Base-by-base conservation (phyloP, 1,140 invertebrate genomes). In the Berghia stephanieae region DNA sequence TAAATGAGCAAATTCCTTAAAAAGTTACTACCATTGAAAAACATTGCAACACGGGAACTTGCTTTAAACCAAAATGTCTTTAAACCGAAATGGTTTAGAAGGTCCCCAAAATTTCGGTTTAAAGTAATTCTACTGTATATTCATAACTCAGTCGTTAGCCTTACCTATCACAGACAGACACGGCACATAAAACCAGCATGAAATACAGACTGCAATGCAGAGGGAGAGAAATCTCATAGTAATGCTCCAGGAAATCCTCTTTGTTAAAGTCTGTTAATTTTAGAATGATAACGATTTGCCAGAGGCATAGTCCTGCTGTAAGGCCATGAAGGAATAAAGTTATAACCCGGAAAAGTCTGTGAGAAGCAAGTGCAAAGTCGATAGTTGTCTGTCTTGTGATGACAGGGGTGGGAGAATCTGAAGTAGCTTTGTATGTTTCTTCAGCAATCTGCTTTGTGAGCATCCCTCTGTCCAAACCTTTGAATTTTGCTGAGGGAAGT, bases 111-210 rank as follows among this genome's bases (percentile, higher is more conserved):
- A n/a, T n/a, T n/a, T n/a, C n/a, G n/a, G n/a, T n/a, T n/a, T n/a
- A n/a, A n/a, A n/a, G n/a, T n/a, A n/a, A n/a, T n/a, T n/a, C n/a
- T n/a, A n/a, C n/a, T n/a, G n/a, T n/a, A n/a, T n/a, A n/a, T n/a
- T n/a, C n/a, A n/a, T n/a, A n/a, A n/a, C n/a, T n/a, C n/a, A n/a
- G n/a, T n/a, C n/a, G n/a, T 44, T 18, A 57, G 24, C 18, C 81
- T 82, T 78, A 88, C 86, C 85, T 86, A 73, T 88, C 86, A 82
- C 84, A 84, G 13, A 79, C 78, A 38, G 86, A 88, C 10, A 86
- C 77, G 1, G 82, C 80, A 80, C 85, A 86, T 34, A 86, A 66
- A 27, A 83, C 83, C 31, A 88, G 72, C 40, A 88, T 75, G 40
- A 86, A 79, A 68, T 86, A 88, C 60, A 83, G 85, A 60, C 83